Evolutionary conservation across 2,113 vertebrate genomes (phyloP).

Genomic region (Pterophyllum scalare): DNA sequence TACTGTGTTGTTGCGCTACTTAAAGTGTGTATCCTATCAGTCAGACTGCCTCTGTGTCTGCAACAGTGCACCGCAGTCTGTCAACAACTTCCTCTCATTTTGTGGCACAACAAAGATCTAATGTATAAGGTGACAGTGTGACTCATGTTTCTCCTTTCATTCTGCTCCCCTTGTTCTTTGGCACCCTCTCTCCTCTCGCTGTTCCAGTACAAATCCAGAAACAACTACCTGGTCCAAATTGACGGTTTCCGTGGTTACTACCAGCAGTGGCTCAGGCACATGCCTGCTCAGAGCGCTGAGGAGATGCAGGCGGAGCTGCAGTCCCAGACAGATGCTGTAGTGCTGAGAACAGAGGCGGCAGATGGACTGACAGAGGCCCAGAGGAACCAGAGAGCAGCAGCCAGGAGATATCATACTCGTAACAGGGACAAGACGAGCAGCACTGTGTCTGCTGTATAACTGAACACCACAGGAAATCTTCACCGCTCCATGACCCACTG

Average conservation of each 20-base stretch:
- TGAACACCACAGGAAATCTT: background rate
- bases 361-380: slow-evolving; percentile 27
- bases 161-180: background rate
- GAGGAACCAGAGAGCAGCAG: slow-evolving; percentile 52
- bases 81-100: background rate
- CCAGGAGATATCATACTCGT: slow-evolving; percentile 22
- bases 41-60: background rate
- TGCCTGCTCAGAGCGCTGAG: slow-evolving; percentile 84
- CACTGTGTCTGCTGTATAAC: background rate
- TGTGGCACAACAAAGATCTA: background rate
- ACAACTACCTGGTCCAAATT: slow-evolving; percentile 91
- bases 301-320: slow-evolving; percentile 11
- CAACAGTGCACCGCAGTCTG: background rate
- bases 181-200: background rate
- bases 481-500: background rate
- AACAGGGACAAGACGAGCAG: slow-evolving; percentile 17
- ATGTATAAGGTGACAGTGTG: background rate
- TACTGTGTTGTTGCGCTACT: background rate
- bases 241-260: slow-evolving; percentile 95
- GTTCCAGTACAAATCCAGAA: slow-evolving; percentile 88
- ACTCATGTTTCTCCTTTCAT: background rate
- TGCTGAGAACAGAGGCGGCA: background rate
- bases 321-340: background rate
- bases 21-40: background rate
- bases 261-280: slow-evolving; percentile 87